Base-by-base conservation (phyloP, 2,797 vertebrate genomes). In the Gymnodraco acuticeps region DNA sequence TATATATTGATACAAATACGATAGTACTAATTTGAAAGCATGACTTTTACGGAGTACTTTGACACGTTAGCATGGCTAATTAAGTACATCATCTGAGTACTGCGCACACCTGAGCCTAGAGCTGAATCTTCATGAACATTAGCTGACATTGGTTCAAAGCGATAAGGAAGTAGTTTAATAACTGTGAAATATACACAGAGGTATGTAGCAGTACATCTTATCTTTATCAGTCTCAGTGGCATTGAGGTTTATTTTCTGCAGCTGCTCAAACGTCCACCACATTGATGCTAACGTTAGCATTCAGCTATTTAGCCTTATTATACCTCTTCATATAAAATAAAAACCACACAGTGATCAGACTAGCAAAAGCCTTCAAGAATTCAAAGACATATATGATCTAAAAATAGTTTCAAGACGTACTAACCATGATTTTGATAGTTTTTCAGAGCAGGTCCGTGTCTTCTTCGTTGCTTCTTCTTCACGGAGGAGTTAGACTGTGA, bases 221-320 rank as follows among this genome's bases (percentile, higher is more conserved):
- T 69, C 7, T 38, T 20, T 11, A 43, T 11, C 7, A 3, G 13
- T 3, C 13, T 64, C 15, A 5, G 11, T 3, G n/a, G 51, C 38
- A 3, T 17, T 41, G 23, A 2, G 16, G 8, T 20, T 71, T 19
- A 11, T 11, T 38, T 38, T 38, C 33, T 16, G 70, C 77, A 80
- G 79, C 75, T 81, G 80, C 61, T 70, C n/a, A 5, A 4, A 13
- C 75, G 23, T n/a, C 64, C 75, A 59, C 66, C 73, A 64, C 73
- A 56, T 20, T 20, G 46, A 75, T 73, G 86, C 87, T 88, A 87
- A 77, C 50, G 67, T 81, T 90, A 84, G 83, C 84, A 38, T 0
- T 6, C 1, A 19, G 66, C 73, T 33, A 4, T 10, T 10, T 38
- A 56, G 13, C 41, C 12, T n/a, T 1, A 12, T 11, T 6, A 16